These are phyloP conservation scores for Scortum barcoo DNA, from an alignment of 2,113 vertebrate species.

Conservation along the genomic window DNA sequence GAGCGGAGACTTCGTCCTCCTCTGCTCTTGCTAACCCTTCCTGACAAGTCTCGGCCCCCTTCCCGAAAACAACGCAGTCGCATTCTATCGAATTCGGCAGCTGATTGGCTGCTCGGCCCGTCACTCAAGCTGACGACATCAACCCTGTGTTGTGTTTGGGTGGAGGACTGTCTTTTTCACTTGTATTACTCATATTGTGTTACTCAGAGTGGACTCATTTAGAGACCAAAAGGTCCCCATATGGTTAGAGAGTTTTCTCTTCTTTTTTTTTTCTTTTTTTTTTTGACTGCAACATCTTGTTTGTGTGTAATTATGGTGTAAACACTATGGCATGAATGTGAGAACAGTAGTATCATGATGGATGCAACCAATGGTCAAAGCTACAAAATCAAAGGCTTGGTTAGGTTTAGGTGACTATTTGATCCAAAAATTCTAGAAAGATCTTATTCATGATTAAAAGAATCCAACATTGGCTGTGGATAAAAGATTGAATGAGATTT, in stretches of 20 bases:
- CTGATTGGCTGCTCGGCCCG: conserved; percentile 72
- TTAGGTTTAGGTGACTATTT: not conserved
- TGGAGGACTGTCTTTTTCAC: not conserved
- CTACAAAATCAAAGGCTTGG: not conserved
- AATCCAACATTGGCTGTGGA: not conserved
- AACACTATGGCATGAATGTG: not conserved
- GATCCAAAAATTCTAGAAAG: not conserved
- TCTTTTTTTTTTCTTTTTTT: too few relatives aligned
- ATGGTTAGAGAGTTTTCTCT: too few relatives aligned
- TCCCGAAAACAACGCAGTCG: conserved; percentile 82
- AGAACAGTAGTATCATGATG: not conserved
- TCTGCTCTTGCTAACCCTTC: conserved; percentile 72
- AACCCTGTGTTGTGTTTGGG: not conserved
- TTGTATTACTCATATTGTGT: not conserved
- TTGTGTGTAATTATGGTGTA: not conserved
- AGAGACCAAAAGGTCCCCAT: not conserved
- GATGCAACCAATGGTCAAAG: not conserved
- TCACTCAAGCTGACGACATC: conserved; percentile 54
- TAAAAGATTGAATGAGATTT: not conserved
- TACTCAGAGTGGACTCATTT: too few relatives aligned
- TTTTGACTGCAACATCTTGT: too few relatives aligned
- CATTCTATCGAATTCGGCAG: not conserved
- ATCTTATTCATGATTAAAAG: not conserved
- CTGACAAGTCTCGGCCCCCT: conserved; percentile 80
- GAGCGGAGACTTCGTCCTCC: not conserved